Base-by-base conservation (phyloP, 1,140 invertebrate species). In the Philopotamus ludificatus region DNA sequence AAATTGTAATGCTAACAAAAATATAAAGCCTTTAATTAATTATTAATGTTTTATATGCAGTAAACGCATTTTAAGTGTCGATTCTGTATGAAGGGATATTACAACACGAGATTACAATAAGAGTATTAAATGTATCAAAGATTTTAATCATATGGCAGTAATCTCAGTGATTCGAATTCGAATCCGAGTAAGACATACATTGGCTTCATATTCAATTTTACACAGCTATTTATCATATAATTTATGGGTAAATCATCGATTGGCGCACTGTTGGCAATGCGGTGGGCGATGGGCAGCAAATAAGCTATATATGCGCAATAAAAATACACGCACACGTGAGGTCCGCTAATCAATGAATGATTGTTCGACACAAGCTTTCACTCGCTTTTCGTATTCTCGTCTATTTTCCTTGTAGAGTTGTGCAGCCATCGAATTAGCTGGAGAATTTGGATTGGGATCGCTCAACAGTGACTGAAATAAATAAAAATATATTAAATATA, bases 381-480 rank as follows among this genome's bases (percentile, higher is more conserved):
- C 94, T 85, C 93, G 86, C 81, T 97, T 97, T 83, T 97, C 94
- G 82, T 97, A 97, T 84, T 97, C 94, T 74, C 93, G 85, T 77
- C 92, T 86, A 80, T 95, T 95, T 80, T 95, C 92, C 85, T 94
- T 94, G 82, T 96, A 97, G 72, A 97, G 86, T 84, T 97, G 93
- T 68, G 94, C 94, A 75, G 94, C 94, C 86, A 95, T 92, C 71
- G 93, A 95, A 79, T 97, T 97, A 67, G 94, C 94, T 74, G 94
- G 94, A 76, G 92, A 95, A 83, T 97, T 97, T 67, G 94, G 94
- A 83, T 97, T 97, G 67, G 94, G 94, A 82, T 97, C 94, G 87
- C 93, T 94, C 79, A 95, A 84, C 80, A 95, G 84, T 78, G 92
- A 94, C 92, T 95, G 84, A 74, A 89, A 88, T 26, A 26, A 18